Evolutionary conservation across 2,113 vertebrate genomes (phyloP).

Genomic region (Bucco capensis): DNA sequence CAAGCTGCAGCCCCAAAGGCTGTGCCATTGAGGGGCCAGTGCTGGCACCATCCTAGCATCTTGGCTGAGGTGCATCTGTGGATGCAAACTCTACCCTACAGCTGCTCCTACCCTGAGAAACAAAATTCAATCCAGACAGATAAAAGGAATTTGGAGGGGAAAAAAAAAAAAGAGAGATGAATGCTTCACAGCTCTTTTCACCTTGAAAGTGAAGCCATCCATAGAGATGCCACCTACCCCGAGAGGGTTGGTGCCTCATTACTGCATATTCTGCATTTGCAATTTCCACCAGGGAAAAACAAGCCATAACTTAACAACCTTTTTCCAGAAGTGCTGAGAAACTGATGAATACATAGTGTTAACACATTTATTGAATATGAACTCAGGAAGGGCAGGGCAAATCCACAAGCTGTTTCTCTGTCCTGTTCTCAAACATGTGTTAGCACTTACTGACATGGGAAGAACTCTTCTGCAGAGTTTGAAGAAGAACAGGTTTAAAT

Average conservation of each 20-base stretch:
- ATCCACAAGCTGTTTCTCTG: conserved; percentile 48
- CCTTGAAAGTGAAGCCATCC: conserved; percentile 2
- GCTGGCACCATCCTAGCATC: rapidly evolving
- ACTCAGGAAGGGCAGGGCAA: conserved; percentile 52
- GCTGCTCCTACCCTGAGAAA: background rate
- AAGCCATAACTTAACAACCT: conserved; percentile 48
- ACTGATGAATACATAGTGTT: conserved; percentile 40
- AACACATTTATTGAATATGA: conserved; percentile 62
- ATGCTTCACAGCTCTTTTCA: conserved; percentile 17
- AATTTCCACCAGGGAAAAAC: conserved; percentile 58
- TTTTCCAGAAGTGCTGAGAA: conserved; percentile 53
- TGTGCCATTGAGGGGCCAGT: rapidly evolving
- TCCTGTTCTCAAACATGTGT: conserved; percentile 62
- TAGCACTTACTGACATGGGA: conserved; percentile 69
- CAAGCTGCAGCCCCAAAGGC: rapidly evolving
- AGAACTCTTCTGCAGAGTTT: conserved; percentile 17
- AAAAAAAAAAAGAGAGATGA: too few species aligned
- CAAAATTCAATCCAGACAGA: conserved; percentile 27
- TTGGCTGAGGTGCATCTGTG: background rate
- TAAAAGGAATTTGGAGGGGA: background rate
- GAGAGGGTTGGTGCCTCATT: conserved; percentile 20
- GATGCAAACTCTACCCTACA: conserved; percentile 29
- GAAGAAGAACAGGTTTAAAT: conserved; percentile 26
- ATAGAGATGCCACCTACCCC: background rate
- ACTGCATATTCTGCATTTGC: conserved; percentile 26